phyloP scores from a whole-genome alignment of 2,113 vertebrate species.

The Sula dactylatra region DNA sequence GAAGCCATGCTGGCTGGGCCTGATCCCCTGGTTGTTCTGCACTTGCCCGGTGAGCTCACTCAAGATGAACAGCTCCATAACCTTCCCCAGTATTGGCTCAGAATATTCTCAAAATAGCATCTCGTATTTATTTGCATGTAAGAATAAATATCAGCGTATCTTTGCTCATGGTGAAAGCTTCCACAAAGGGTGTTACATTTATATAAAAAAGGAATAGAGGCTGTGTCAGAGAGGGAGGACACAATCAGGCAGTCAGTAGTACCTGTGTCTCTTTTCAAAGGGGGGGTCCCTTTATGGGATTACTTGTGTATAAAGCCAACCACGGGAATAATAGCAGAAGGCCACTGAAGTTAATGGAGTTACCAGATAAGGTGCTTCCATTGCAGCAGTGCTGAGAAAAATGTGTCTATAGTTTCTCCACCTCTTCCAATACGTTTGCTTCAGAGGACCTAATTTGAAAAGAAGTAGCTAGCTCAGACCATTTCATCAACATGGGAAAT shows the following conservation, averaged over 20 bases:
- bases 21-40: no score
- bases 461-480: not conserved
- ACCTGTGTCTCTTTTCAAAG: not conserved
- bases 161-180: not conserved
- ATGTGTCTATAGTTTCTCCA: not conserved
- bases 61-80: no score
- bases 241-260: not conserved
- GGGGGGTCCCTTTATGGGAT: not conserved
- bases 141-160: not conserved
- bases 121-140: not conserved
- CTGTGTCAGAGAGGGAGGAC: not conserved
- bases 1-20: no score
- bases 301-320: not conserved
- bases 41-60: no score
- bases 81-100: no score
- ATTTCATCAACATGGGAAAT: not conserved
- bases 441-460: not conserved
- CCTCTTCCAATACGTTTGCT: not conserved
- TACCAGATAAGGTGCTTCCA: not conserved
- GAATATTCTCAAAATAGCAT: not conserved
- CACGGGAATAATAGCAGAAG: not conserved
- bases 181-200: not conserved
- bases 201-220: not conserved
- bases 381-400: not conserved
- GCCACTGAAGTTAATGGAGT: not conserved